Conservation (phyloP, 2,888 invertebrate genomes). For the Phasia obesa region DNA sequence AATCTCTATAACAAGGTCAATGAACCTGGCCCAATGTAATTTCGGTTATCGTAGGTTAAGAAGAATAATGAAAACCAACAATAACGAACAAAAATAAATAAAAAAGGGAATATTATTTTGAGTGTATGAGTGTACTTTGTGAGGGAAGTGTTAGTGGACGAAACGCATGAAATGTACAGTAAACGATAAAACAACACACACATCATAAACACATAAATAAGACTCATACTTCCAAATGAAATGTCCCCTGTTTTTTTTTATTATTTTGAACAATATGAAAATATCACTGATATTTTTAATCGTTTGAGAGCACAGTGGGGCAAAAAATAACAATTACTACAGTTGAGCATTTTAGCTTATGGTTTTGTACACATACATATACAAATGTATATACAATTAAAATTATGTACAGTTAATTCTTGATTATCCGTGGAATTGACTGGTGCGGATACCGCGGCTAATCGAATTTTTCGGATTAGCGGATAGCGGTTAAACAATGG, state of each 20-base stretch:
- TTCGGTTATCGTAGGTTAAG: constrained; percentile 75
- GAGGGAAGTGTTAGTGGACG: constrained; percentile 44
- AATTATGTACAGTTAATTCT: too few species aligned
- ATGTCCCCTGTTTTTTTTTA: constrained; percentile 49
- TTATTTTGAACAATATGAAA: constrained; percentile 62
- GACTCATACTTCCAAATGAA: constrained; percentile 41
- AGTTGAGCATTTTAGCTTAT: too few species aligned
- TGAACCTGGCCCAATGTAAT: constrained; percentile 74
- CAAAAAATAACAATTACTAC: neutral
- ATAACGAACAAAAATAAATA: constrained; percentile 32
- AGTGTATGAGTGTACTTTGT: constrained; percentile 30
- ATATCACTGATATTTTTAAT: constrained; percentile 62
- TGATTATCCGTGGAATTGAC: too few species aligned
- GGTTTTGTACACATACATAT: too few species aligned
- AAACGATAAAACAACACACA: constrained; percentile 52
- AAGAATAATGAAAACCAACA: constrained; percentile 49
- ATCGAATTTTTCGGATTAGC: too few species aligned
- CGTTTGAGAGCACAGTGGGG: constrained; percentile 36
- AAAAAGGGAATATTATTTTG: constrained; percentile 48
- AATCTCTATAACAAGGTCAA: constrained; percentile 70
- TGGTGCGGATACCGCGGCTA: too few species aligned
- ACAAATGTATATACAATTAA: too few species aligned
- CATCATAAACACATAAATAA: constrained; percentile 29
- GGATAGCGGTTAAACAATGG: too few species aligned
- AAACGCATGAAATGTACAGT: constrained; percentile 61